These are phyloP conservation scores for Pedetes capensis DNA, from an alignment of 2,113 vertebrate genomes.

Conservation along the genomic window DNA sequence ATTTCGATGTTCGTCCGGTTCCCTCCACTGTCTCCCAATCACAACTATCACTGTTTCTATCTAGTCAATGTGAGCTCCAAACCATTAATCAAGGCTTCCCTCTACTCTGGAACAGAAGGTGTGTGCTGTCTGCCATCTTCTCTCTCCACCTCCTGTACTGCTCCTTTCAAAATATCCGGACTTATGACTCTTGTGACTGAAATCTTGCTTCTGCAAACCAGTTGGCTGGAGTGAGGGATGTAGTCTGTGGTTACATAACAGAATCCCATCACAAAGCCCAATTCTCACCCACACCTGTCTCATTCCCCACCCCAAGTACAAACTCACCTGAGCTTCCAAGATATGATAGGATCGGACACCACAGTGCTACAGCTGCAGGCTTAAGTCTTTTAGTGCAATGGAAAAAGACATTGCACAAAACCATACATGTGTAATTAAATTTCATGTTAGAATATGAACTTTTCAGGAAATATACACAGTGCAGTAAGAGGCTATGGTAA, in stretches of 20 bases:
- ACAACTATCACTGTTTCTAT: too few relatives aligned
- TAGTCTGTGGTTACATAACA: conserved; percentile 57
- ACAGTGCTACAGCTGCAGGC: neutral
- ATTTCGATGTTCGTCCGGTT: too few relatives aligned
- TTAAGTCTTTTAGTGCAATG: neutral
- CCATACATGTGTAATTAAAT: neutral
- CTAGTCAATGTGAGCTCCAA: too few relatives aligned
- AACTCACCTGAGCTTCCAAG: neutral
- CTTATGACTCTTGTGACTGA: neutral
- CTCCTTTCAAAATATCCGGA: neutral
- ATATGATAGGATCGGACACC: too few relatives aligned
- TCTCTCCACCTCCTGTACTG: too few relatives aligned
- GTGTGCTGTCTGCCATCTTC: too few relatives aligned
- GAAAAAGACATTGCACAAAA: neutral
- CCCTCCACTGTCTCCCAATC: too few relatives aligned
- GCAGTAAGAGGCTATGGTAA: neutral
- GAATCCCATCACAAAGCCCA: conserved; percentile 37
- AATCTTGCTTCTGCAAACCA: conserved; percentile 46
- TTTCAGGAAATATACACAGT: neutral
- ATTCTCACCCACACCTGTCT: conserved; percentile 13
- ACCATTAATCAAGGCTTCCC: too few relatives aligned
- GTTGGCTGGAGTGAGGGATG: conserved; percentile 46
- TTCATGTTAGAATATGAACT: neutral
- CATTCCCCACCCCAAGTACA: neutral
- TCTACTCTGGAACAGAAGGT: too few relatives aligned